phyloP scores from a whole-genome alignment of 64 coral and sea anemone genomes.

The Montipora cactus region DNA sequence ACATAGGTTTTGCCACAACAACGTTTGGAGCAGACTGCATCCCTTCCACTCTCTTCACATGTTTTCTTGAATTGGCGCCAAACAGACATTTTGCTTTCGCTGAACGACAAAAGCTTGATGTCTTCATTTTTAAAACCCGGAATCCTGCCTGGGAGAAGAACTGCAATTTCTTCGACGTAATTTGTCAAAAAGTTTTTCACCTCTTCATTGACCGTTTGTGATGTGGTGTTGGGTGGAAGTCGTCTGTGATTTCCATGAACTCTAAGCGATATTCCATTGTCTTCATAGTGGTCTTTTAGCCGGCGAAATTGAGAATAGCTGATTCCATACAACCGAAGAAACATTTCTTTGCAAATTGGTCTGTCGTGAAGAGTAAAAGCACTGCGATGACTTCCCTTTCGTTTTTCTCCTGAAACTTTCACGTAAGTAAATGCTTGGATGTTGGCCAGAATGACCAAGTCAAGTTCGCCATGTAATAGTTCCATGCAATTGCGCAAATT shows the following conservation, averaged over 20 bases:
- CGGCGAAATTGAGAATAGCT: not conserved
- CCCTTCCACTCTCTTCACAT: not conserved
- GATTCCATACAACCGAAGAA: not conserved
- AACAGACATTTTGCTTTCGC: slow-evolving; percentile 29
- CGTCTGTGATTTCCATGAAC: not conserved
- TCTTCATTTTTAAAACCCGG: slow-evolving; percentile 54
- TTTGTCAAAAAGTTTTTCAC: slow-evolving; percentile 39
- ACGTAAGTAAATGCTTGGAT: slow-evolving; percentile 38
- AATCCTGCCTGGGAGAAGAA: slow-evolving; percentile 43
- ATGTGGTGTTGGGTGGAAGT: not conserved
- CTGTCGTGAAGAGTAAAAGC: too few species aligned
- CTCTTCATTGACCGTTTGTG: not conserved
- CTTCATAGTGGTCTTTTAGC: not conserved
- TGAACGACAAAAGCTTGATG: slow-evolving; percentile 27
- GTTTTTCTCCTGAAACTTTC: not conserved
- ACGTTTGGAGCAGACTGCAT: slow-evolving; percentile 38
- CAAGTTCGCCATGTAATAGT: slow-evolving; percentile 24
- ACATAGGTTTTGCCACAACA: slow-evolving; percentile 47
- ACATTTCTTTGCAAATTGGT: not conserved
- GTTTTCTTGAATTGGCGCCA: not conserved
- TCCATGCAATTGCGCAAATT: slow-evolving; percentile 44
- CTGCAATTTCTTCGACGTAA: slow-evolving; percentile 58
- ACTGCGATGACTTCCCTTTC: too few species aligned
- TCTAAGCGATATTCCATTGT: not conserved
- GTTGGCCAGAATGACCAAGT: slow-evolving; percentile 51